phyloP scores from a whole-genome alignment of 2,113 vertebrate genomes.

The Oenanthe oenanthe region DNA sequence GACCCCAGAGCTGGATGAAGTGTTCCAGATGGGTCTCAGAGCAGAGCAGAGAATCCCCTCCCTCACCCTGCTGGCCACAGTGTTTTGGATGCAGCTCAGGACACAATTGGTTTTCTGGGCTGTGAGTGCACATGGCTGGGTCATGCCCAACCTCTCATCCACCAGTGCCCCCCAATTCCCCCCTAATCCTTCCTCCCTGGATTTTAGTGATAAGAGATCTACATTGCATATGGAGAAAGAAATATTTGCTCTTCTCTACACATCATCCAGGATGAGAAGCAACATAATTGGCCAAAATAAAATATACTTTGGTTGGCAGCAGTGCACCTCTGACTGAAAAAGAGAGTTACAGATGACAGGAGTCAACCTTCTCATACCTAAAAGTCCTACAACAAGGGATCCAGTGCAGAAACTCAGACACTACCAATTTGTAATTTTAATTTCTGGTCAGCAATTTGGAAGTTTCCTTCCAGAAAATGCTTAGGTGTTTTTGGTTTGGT shows the following conservation, averaged over 20 bases:
- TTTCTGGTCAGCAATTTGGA: not conserved
- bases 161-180: accelerated
- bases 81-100: not conserved
- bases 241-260: not conserved
- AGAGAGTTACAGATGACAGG: not conserved
- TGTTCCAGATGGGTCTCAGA: not conserved
- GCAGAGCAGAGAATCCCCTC: not conserved
- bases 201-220: not conserved
- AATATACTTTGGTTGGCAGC: not conserved
- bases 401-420: not conserved
- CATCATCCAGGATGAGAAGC: not conserved
- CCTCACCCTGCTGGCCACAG: accelerated
- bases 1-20: not conserved
- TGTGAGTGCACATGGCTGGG: not conserved
- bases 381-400: not conserved
- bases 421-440: not conserved
- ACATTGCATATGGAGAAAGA: not conserved
- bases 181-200: not conserved
- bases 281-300: not conserved
- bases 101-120: accelerated
- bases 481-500: not conserved
- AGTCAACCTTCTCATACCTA: not conserved
- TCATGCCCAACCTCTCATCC: not conserved
- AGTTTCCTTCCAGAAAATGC: not conserved
- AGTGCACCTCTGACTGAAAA: not conserved